These are phyloP conservation scores for Eubucco bourcierii DNA, from an alignment of 2,113 vertebrate species.

Conservation along the genomic window DNA sequence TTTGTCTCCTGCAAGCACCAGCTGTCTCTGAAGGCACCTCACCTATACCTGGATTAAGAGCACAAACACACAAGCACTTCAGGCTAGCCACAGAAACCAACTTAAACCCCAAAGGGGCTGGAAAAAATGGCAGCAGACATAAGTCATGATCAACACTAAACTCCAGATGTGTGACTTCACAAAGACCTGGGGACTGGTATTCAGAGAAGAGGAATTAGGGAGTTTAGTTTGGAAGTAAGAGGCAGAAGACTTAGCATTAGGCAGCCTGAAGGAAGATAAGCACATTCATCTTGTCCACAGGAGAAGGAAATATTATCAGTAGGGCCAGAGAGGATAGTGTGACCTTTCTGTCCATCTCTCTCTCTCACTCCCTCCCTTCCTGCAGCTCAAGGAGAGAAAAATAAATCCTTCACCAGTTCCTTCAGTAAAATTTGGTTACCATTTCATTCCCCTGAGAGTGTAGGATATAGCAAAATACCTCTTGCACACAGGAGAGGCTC, in stretches of 20 bases:
- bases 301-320: conserved; percentile 26
- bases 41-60: not conserved
- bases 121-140: not conserved
- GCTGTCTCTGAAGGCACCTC: not conserved
- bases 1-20: not conserved
- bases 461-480: not conserved
- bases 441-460: not conserved
- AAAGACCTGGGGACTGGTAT: not conserved
- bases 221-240: not conserved
- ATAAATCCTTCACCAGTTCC: not conserved
- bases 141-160: not conserved
- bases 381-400: not conserved
- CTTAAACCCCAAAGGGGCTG: not conserved
- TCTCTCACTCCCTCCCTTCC: not conserved
- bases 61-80: not conserved
- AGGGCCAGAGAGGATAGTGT: conserved; percentile 13
- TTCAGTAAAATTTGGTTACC: not conserved
- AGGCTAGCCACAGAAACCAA: not conserved
- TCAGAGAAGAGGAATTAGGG: not conserved
- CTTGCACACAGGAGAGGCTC: not conserved
- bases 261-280: not conserved
- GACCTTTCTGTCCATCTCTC: not conserved
- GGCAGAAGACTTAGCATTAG: not conserved
- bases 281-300: not conserved
- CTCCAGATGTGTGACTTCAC: not conserved